Evolutionary conservation across 2,888 invertebrate species (phyloP).

Genomic region (Mamestra brassicae): DNA sequence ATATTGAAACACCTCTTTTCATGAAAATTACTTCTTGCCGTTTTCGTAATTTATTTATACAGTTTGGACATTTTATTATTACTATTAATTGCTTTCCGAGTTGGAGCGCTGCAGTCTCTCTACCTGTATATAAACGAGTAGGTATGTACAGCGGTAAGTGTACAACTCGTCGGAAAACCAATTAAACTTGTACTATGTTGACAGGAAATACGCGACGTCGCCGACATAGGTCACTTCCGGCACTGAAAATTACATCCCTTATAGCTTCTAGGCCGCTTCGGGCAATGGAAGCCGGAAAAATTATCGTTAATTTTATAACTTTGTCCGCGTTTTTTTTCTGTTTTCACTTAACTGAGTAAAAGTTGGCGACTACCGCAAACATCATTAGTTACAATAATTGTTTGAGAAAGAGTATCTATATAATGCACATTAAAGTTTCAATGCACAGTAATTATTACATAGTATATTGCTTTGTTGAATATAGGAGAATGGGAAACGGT

Average conservation of each 20-base stretch:
- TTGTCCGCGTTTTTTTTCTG: neutral
- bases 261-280: slow-evolving; percentile 49
- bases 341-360: too few species aligned
- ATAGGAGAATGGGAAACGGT: too few species aligned
- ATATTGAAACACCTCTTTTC: neutral
- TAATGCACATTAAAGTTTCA: too few species aligned
- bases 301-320: slow-evolving; percentile 9
- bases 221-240: slow-evolving; percentile 62
- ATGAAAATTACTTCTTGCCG: neutral
- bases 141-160: slow-evolving; percentile 29
- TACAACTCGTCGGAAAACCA: slow-evolving; percentile 67
- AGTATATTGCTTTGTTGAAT: too few species aligned
- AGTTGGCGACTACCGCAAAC: too few species aligned
- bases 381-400: too few species aligned
- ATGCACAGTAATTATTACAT: too few species aligned
- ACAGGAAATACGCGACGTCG: slow-evolving; percentile 66
- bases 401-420: too few species aligned
- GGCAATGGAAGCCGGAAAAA: slow-evolving; percentile 23
- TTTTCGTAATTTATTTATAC: neutral
- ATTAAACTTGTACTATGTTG: slow-evolving; percentile 68
- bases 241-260: slow-evolving; percentile 54
- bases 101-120: slow-evolving; percentile 17
- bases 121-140: slow-evolving; percentile 15
- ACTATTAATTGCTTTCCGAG: slow-evolving; percentile 33
- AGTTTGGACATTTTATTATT: neutral